Evolutionary conservation across 35 echinoderm and acorn worm species (phyloP).

Genomic region (Hemicentrotus pulcherrimus): DNA sequence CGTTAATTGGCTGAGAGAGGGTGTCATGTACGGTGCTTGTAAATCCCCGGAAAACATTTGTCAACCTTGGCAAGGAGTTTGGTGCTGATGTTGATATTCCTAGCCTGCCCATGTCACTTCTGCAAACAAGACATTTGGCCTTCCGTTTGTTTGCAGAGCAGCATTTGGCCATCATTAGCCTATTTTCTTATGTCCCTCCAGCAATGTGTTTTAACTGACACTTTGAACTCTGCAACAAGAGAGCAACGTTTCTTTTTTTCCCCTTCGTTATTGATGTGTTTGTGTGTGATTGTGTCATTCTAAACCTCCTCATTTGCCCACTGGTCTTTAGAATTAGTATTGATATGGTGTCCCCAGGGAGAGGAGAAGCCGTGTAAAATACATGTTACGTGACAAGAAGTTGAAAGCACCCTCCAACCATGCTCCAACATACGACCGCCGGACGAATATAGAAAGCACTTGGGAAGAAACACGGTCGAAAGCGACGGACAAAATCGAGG

Average conservation of each 20-base stretch:
- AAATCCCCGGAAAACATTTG: neutral
- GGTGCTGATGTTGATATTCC: neutral
- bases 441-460: slow-evolving; percentile 16
- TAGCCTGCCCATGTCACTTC: neutral
- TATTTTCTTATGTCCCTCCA: neutral
- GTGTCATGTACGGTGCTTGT: neutral
- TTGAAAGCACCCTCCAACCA: neutral
- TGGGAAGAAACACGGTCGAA: neutral
- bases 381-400: slow-evolving; percentile 17
- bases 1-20: no score
- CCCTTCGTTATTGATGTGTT: neutral
- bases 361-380: neutral
- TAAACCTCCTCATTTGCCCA: neutral
- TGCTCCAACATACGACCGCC: neutral
- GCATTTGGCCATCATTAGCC: neutral
- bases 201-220: neutral
- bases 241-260: neutral
- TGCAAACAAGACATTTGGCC: neutral
- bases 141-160: neutral
- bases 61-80: neutral
- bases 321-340: neutral
- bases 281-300: neutral
- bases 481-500: neutral
- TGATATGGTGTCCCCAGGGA: neutral
- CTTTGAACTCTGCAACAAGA: neutral